These are phyloP conservation scores for Chaenocephalus aceratus DNA, from an alignment of 2,113 vertebrate species.

Conservation along the genomic window DNA sequence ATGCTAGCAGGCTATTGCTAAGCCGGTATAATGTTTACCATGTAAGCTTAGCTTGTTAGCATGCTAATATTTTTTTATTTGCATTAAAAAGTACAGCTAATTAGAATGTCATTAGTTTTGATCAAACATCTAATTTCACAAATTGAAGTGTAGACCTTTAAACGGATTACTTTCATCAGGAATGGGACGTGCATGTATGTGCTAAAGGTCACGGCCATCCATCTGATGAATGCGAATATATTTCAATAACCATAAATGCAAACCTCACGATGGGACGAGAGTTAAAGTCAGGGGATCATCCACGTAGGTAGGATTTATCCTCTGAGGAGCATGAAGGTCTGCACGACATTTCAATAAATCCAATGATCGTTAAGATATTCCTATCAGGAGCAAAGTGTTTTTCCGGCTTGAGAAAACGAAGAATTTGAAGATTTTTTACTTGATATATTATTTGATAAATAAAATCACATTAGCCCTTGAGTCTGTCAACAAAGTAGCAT, in stretches of 20 bases:
- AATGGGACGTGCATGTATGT: neutral
- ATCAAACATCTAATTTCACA: neutral
- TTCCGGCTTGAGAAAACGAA: neutral
- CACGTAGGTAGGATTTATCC: neutral
- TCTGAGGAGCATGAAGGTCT: neutral
- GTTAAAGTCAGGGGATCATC: neutral
- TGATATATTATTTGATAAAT: neutral
- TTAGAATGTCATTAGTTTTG: neutral
- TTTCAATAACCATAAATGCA: neutral
- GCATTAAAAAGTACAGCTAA: neutral
- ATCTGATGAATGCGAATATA: neutral
- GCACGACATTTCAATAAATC: too few species aligned
- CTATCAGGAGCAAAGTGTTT: neutral
- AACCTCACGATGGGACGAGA: neutral
- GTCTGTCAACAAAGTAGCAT: neutral
- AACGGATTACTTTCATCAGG: neutral
- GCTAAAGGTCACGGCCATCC: neutral
- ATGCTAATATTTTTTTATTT: neutral
- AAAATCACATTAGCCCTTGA: neutral
- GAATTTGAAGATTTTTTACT: neutral
- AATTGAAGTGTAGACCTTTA: too few species aligned
- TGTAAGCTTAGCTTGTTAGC: neutral
- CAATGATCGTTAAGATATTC: neutral
- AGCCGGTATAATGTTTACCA: neutral
- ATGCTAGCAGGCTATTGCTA: neutral